These are phyloP conservation scores for Phocides pigmalion DNA, from an alignment of 1,140 invertebrate genomes.

Conservation along the genomic window DNA sequence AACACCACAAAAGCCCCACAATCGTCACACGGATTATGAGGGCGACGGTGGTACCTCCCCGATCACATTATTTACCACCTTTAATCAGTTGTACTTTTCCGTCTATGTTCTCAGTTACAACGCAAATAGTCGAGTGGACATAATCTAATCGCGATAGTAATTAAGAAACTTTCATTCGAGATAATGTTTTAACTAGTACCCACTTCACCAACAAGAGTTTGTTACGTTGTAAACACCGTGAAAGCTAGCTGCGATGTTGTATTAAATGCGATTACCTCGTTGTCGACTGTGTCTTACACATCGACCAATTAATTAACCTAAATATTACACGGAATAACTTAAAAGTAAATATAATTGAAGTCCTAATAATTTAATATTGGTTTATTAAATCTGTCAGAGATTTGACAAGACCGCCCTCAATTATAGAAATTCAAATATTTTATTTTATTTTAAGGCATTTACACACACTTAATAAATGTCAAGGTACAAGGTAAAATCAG, in stretches of 20 bases:
- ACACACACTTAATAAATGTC: no score
- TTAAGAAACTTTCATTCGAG: conserved; percentile 33
- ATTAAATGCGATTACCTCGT: conserved; percentile 31
- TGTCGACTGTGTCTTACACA: background rate
- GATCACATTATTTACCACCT: conserved; percentile 45
- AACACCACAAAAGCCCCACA: no score
- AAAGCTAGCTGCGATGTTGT: conserved; percentile 26
- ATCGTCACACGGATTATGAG: no score
- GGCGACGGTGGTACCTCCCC: no score
- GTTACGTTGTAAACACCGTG: conserved; percentile 33
- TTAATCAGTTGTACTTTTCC: conserved; percentile 24
- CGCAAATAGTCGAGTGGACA: conserved; percentile 34
- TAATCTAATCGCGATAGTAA: conserved; percentile 37
- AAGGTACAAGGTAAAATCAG: no score
- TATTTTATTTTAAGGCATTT: no score
- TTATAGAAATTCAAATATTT: no score
- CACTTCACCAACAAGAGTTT: conserved; percentile 20
- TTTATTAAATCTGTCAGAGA: no score
- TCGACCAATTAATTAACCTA: background rate
- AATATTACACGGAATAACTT: no score
- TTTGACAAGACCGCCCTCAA: no score
- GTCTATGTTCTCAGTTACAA: conserved; percentile 42
- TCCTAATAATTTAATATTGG: no score
- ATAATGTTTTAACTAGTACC: conserved; percentile 34
- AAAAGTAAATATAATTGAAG: no score